Conservation (phyloP, 2,888 invertebrate genomes). For the Villa cingulata region DNA sequence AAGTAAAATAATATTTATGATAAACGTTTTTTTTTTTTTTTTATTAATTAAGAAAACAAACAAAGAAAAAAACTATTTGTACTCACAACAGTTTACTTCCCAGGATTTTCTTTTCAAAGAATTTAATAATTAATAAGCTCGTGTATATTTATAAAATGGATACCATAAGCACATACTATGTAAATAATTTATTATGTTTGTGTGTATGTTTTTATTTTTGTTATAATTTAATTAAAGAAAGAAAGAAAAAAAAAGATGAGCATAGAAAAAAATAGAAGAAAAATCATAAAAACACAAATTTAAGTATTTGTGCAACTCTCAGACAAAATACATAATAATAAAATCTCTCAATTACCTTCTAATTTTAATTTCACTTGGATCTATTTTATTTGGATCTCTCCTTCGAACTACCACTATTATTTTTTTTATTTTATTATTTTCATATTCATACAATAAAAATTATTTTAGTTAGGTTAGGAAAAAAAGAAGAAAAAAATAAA, state of each 20-base stretch:
- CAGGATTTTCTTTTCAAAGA: background rate
- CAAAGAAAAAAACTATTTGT: background rate
- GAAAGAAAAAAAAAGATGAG: too few species aligned
- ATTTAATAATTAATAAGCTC: background rate
- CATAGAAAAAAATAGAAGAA: too few species aligned
- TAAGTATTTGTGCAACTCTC: background rate
- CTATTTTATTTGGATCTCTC: background rate
- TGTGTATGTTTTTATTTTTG: too few species aligned
- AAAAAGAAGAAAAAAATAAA: too few species aligned
- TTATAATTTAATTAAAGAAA: too few species aligned
- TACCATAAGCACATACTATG: background rate
- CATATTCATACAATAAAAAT: too few species aligned
- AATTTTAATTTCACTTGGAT: background rate
- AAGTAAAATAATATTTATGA: too few species aligned
- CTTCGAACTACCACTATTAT: background rate
- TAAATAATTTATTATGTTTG: too few species aligned
- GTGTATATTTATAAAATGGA: background rate
- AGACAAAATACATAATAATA: too few species aligned
- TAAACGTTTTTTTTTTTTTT: too few species aligned
- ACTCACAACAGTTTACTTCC: background rate
- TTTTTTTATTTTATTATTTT: too few species aligned
- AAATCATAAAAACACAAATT: background rate
- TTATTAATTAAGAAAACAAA: background rate
- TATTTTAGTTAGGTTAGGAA: too few species aligned
- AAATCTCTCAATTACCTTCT: background rate